Evolutionary conservation across 2,113 vertebrate genomes (phyloP).

Genomic region (Prionailurus viverrinus): DNA sequence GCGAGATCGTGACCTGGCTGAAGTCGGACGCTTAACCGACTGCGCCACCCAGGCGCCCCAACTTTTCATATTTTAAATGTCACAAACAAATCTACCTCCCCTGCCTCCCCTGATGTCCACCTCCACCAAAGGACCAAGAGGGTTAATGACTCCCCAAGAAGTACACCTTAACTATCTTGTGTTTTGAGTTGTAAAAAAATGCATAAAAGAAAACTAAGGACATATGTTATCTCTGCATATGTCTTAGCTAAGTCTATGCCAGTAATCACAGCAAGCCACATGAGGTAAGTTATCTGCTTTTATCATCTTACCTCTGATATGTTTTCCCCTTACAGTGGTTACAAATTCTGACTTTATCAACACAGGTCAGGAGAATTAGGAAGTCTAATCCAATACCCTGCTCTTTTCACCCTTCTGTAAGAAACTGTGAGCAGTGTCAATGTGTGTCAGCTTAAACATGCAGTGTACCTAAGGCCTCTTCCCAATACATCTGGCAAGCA

Average conservation of each 20-base stretch:
- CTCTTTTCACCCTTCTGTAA: not conserved
- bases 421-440: not conserved
- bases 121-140: not conserved
- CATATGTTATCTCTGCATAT: not conserved
- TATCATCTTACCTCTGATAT: not conserved
- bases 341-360: not conserved
- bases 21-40: too few relatives aligned
- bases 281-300: not conserved
- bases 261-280: not conserved
- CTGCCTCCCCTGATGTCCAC: not conserved
- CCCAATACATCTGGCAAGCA: not conserved
- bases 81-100: not conserved
- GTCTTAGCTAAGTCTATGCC: not conserved
- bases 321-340: not conserved
- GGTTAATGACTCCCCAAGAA: not conserved
- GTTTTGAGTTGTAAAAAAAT: not conserved
- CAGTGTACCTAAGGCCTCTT: not conserved
- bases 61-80: not conserved
- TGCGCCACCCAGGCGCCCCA: too few relatives aligned
- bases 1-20: too few relatives aligned
- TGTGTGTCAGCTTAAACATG: not conserved
- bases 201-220: not conserved
- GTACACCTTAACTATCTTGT: not conserved
- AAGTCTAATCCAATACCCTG: not conserved
- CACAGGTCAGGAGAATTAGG: not conserved